These are phyloP conservation scores for Apamea sordens DNA, from an alignment of 2,888 invertebrate genomes.

Conservation along the genomic window DNA sequence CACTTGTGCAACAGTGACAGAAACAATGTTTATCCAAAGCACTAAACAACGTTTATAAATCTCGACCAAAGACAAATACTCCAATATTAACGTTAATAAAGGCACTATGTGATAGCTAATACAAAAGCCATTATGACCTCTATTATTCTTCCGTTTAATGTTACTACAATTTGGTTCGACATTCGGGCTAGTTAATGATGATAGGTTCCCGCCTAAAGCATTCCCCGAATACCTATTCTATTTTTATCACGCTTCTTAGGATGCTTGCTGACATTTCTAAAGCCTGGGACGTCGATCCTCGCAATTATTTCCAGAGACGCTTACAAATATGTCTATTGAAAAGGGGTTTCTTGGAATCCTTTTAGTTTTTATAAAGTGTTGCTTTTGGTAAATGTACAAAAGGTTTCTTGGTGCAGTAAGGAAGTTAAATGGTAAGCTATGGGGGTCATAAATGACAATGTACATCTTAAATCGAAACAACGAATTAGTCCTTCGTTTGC, in stretches of 20 bases:
- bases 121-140: slow-evolving; percentile 49
- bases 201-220: slow-evolving; percentile 54
- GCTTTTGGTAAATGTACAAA: background rate
- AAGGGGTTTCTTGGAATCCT: background rate
- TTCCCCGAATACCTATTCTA: slow-evolving; percentile 53
- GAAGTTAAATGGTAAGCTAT: background rate
- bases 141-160: slow-evolving; percentile 51
- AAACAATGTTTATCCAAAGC: background rate
- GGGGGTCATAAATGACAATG: background rate
- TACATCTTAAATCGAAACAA: background rate
- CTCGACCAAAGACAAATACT: background rate
- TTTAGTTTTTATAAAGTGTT: background rate
- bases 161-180: slow-evolving; percentile 45
- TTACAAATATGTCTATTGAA: slow-evolving; percentile 45
- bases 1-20: background rate
- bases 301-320: slow-evolving; percentile 52
- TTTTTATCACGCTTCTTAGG: slow-evolving; percentile 58
- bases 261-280: slow-evolving; percentile 35
- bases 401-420: rapidly evolving
- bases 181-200: slow-evolving; percentile 46
- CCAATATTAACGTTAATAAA: slow-evolving; percentile 14
- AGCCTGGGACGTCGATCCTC: slow-evolving; percentile 25
- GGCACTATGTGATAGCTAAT: slow-evolving; percentile 32
- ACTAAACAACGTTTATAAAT: background rate
- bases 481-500: background rate